These are phyloP conservation scores for Zaprionus camerounensis DNA, from an alignment of 1,140 invertebrate genomes.

Conservation along the genomic window DNA sequence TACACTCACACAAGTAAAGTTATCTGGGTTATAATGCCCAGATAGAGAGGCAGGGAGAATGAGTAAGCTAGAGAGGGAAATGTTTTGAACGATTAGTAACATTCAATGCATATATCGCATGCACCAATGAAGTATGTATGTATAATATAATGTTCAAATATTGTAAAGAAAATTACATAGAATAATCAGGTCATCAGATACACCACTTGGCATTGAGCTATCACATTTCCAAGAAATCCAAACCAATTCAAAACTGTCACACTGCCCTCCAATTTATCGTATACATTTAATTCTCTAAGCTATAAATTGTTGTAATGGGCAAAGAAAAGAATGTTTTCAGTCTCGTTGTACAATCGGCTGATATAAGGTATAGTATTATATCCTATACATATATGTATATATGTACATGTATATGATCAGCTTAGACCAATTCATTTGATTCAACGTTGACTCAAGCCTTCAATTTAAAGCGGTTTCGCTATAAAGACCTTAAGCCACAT, in stretches of 20 bases:
- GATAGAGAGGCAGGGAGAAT: neutral
- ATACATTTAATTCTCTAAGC: neutral
- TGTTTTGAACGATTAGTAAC: neutral
- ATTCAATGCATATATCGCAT: neutral
- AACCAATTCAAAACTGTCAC: neutral
- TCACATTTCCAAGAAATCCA: neutral
- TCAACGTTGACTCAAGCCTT: conserved; percentile 26
- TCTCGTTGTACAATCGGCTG: neutral
- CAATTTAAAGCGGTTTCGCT: neutral
- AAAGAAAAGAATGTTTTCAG: conserved; percentile 7
- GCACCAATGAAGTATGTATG: too few species aligned
- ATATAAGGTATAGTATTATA: neutral
- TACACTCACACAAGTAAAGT: conserved; percentile 11
- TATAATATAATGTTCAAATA: neutral
- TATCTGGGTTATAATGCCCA: conserved; percentile 26
- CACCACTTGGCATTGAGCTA: neutral
- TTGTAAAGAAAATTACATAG: neutral
- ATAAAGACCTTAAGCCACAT: conserved; percentile 3
- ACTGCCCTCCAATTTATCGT: neutral
- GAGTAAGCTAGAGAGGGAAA: neutral
- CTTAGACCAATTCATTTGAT: conserved; percentile 5
- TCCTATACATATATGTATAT: neutral
- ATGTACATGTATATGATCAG: neutral
- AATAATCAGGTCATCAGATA: neutral
- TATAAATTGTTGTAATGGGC: conserved; percentile 4